These are phyloP conservation scores for Aegotheles bennettii DNA, from an alignment of 2,113 vertebrate genomes.

Conservation along the genomic window DNA sequence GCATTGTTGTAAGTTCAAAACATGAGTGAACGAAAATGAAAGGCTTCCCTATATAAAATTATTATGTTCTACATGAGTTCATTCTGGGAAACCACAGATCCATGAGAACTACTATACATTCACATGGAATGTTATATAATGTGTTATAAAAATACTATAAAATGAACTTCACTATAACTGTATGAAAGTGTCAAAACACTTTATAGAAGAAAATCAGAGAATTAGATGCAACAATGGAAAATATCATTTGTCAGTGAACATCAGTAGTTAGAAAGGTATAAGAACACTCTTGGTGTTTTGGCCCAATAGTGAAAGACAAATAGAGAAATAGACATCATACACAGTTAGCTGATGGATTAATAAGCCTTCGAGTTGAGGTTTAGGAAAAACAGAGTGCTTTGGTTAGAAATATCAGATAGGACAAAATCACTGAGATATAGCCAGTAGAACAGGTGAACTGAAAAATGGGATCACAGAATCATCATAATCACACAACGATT, in stretches of 20 bases:
- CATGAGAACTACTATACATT: neutral
- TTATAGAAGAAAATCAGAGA: neutral
- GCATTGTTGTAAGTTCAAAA: neutral
- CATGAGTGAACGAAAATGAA: neutral
- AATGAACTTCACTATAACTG: neutral
- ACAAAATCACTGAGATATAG: neutral
- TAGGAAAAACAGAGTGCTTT: neutral
- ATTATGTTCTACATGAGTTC: neutral
- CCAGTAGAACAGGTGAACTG: neutral
- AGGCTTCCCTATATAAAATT: neutral
- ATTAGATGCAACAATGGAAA: neutral
- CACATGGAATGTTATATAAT: neutral
- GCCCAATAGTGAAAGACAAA: neutral
- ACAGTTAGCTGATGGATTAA: neutral
- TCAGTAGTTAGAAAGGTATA: neutral
- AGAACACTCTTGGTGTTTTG: neutral
- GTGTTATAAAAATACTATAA: neutral
- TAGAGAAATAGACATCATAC: neutral
- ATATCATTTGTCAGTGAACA: neutral
- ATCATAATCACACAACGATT: neutral
- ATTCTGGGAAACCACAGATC: neutral
- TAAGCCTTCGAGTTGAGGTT: neutral
- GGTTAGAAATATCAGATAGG: neutral
- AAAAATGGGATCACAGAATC: neutral
- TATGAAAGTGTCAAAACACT: neutral